Conservation (phyloP, 2,113 vertebrate genomes). For the Sinocyclocheilus grahami region DNA sequence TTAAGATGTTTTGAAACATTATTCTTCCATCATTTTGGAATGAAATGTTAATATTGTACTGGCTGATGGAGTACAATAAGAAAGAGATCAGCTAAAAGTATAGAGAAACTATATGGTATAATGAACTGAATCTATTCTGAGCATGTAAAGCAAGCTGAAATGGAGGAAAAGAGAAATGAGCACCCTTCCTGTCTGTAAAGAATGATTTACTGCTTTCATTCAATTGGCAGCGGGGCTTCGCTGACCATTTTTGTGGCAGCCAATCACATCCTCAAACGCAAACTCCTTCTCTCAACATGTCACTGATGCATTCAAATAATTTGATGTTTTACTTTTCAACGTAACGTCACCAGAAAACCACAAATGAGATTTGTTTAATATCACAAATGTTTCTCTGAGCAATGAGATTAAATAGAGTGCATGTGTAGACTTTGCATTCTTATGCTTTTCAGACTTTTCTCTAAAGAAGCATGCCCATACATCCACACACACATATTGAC, state of each 20-base stretch:
- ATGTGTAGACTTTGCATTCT: background rate
- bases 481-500: background rate
- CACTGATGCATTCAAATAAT: background rate
- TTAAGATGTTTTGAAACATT: slow-evolving; percentile 58
- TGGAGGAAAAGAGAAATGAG: slow-evolving; percentile 3
- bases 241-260: slow-evolving; percentile 1
- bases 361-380: slow-evolving; percentile 10
- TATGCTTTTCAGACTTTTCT: background rate
- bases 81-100: background rate
- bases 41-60: slow-evolving; percentile 73
- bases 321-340: background rate
- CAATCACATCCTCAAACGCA: background rate
- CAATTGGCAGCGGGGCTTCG: background rate
- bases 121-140: background rate
- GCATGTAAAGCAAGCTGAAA: slow-evolving; percentile 1
- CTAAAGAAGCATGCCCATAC: background rate
- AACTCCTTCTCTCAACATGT: background rate
- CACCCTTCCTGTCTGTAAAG: background rate
- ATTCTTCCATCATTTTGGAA: slow-evolving; percentile 66
- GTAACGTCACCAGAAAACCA: background rate
- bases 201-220: slow-evolving; percentile 31
- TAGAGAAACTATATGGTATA: background rate
- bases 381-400: background rate
- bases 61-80: background rate
- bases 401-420: slow-evolving; percentile 25